Evolutionary conservation across 2,113 vertebrate genomes (phyloP), one percentile per base, ranked within the genome.

Genomic region (Thymallus thymallus): DNA sequence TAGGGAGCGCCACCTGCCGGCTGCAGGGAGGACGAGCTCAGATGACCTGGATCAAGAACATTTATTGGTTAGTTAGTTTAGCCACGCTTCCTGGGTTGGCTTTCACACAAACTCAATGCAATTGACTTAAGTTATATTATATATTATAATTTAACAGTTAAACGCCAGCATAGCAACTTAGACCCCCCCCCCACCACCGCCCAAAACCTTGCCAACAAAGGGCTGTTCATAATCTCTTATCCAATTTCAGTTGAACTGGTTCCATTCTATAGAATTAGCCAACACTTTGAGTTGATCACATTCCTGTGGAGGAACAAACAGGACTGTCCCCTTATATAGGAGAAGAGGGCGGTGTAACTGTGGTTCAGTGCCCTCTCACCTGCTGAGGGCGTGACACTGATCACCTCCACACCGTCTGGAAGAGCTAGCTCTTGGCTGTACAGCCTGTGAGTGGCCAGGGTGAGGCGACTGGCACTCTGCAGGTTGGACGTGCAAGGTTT

Each of bases 21-120:
- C 89, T 98, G 95, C 86, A 98, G 91, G 69, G 97, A 98, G 6
- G 97, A 99, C 6, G 93, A 93, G 85, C 98, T 99, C 84, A 98
- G 88, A 79, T 98, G 98, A 76, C 97, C 98, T 99, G 82, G 72
- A 87, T 87, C 64, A 60, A 75, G 48, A 51, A 18, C 48, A 51
- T 18, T 51, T 16, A 51, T 51, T 51, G 14, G 48, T 18, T 51
- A 18, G 14, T 51, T 18, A 16, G 13, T 51, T 51, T 51, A 16
- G 48, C 48, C 48, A 51, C 4, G 18, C 48, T 51, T 51, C 14
- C 16, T 51, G 14, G 16, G 13, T 18, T 3, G 16, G 16, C 48
- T 51, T 14, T 4, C 5, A 51, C 48, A 55, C 5, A 55, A 55
- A 18, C 35, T 41, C 7, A 41, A 41, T 41, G 9, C 35, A 41